These are phyloP conservation scores for Pimephales promelas DNA, from an alignment of 2,113 vertebrate genomes.

Conservation along the genomic window DNA sequence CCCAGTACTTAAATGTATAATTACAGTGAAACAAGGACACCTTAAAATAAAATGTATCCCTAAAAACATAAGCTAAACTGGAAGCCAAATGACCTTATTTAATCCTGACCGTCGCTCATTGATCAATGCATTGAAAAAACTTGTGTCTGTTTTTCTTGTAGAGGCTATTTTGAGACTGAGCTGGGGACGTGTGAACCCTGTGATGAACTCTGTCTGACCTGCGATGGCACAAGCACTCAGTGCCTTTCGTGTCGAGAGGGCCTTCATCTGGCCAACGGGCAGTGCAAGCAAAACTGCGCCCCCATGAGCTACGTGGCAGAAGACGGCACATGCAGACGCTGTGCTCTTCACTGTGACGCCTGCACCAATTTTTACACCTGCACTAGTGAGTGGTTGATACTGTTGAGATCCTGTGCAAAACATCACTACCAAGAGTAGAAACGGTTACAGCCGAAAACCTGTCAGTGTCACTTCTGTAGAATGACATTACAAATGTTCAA, in stretches of 20 bases:
- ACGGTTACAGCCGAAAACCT: neutral
- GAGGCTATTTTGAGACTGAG: conserved; percentile 74
- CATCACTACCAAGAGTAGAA: neutral
- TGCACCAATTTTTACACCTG: conserved; percentile 73
- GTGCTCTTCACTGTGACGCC: conserved; percentile 73
- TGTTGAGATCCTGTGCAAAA: neutral
- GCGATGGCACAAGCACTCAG: conserved; percentile 72
- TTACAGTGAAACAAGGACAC: too few relatives aligned
- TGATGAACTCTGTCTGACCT: conserved; percentile 73
- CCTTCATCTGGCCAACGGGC: conserved; percentile 69
- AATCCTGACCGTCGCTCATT: neutral
- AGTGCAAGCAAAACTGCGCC: conserved; percentile 74
- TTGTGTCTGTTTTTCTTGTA: conserved; percentile 48
- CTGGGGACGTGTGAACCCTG: conserved; percentile 71
- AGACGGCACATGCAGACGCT: conserved; percentile 74
- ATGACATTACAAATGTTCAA: neutral
- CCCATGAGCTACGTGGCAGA: conserved; percentile 68
- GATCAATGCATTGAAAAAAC: neutral
- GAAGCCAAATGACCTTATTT: too few relatives aligned
- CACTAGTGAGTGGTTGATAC: conserved; percentile 66
- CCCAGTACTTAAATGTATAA: too few relatives aligned
- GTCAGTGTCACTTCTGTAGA: neutral
- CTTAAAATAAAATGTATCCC: too few relatives aligned
- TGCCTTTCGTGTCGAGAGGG: conserved; percentile 76
- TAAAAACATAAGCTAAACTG: too few relatives aligned